Conservation (phyloP, 2,888 invertebrate genomes). For the Amblyjoppa fuscipennis region DNA sequence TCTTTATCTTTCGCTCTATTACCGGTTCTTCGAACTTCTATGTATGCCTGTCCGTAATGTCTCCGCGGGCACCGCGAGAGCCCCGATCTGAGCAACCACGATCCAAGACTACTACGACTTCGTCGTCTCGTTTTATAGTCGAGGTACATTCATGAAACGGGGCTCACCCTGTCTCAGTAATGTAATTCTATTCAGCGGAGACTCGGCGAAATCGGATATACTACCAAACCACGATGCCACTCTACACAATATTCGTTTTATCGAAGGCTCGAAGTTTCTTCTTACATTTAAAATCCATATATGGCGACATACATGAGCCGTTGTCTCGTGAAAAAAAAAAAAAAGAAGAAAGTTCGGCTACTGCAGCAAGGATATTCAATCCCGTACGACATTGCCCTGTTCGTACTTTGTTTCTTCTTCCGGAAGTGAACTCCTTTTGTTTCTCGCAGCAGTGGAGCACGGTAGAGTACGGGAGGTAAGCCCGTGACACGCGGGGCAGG, state of each 20-base stretch:
- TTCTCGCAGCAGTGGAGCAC: background rate
- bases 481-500: background rate
- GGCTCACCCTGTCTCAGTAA: background rate
- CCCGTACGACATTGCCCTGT: slow-evolving; percentile 3
- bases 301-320: background rate
- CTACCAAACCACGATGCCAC: background rate
- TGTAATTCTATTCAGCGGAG: slow-evolving; percentile 8
- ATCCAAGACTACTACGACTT: slow-evolving; percentile 3
- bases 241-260: slow-evolving; percentile 23
- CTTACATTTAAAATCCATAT: slow-evolving; percentile 27
- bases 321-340: slow-evolving; percentile 7
- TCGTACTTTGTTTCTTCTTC: slow-evolving; percentile 19
- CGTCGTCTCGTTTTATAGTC: slow-evolving; percentile 3
- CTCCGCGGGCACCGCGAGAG: slow-evolving; percentile 13
- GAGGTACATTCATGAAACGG: slow-evolving; percentile 5
- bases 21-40: slow-evolving; percentile 22
- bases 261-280: slow-evolving; percentile 11
- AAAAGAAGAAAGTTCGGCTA: slow-evolving; percentile 1
- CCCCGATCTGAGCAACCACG: background rate
- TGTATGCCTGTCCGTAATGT: background rate
- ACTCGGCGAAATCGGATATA: background rate
- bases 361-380: slow-evolving; percentile 27
- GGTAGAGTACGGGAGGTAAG: background rate
- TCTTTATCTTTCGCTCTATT: slow-evolving; percentile 32
- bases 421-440: background rate